Evolutionary conservation across 2,888 invertebrate species (phyloP).

Genomic region (Gonocerus acuteangulatus): DNA sequence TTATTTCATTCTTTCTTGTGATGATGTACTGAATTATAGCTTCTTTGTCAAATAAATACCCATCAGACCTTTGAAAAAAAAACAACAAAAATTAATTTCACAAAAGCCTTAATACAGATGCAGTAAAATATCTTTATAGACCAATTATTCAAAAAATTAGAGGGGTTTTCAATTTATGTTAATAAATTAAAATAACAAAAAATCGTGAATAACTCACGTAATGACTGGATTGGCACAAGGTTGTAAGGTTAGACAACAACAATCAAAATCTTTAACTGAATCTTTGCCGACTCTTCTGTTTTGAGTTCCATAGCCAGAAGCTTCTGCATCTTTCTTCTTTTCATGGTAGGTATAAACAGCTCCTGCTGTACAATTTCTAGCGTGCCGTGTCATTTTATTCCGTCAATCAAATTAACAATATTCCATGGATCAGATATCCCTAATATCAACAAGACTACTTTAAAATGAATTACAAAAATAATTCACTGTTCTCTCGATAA

Average conservation of each 20-base stretch:
- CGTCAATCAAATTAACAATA: background rate
- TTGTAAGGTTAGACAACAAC: constrained; percentile 92
- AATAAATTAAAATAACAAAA: background rate
- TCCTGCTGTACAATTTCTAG: constrained; percentile 95
- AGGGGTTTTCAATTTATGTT: constrained; percentile 30
- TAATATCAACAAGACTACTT: background rate
- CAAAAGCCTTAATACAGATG: background rate
- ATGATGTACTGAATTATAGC: constrained; percentile 91
- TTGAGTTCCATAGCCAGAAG: constrained; percentile 88
- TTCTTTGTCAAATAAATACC: constrained; percentile 93
- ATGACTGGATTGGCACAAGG: constrained; percentile 91
- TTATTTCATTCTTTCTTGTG: constrained; percentile 85
- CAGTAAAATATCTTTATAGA: too few relatives aligned
- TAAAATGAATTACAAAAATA: background rate
- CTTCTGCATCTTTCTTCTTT: constrained; percentile 88
- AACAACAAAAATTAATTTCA: background rate
- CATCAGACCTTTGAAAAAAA: constrained; percentile 58
- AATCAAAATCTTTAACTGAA: constrained; percentile 92
- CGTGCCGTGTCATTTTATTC: constrained; percentile 81
- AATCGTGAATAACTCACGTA: constrained; percentile 53
- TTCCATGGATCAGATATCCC: background rate
- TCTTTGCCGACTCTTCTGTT: constrained; percentile 85
- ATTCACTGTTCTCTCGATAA: background rate
- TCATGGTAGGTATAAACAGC: constrained; percentile 98
- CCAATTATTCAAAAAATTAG: too few relatives aligned